A percentile compares a stretch with the other conserved stretches of the same genome.
Evolutionary conservation across 2,888 invertebrate genomes (phyloP).

Genomic region (Beris chalybata): DNA sequence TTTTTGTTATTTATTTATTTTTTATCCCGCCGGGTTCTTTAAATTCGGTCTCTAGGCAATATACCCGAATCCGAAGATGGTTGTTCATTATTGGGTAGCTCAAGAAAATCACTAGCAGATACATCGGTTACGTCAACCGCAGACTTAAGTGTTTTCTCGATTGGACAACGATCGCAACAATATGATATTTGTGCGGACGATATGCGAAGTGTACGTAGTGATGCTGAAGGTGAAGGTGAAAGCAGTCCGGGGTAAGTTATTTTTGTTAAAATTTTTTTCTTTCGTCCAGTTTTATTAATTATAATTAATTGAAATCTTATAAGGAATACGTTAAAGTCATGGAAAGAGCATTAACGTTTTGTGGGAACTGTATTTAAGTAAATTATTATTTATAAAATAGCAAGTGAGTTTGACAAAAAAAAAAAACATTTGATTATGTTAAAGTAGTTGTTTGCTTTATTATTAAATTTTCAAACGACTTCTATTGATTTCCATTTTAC

Average conservation of each 20-base stretch:
- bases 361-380: too few species aligned
- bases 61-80: conserved; percentile 61
- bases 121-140: conserved; percentile 84
- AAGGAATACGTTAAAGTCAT: too few species aligned
- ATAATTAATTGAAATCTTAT: too few species aligned
- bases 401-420: too few species aligned
- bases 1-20: conserved; percentile 1
- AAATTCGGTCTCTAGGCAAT: conserved; percentile 33
- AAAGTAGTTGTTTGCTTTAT: too few species aligned
- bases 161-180: conserved; percentile 53
- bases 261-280: not conserved
- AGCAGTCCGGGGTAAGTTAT: conserved; percentile 42
- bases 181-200: conserved; percentile 41
- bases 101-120: conserved; percentile 77
- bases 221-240: conserved; percentile 40
- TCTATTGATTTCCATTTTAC: too few species aligned
- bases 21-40: not conserved
- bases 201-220: conserved; percentile 39
- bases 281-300: not conserved
- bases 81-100: conserved; percentile 69
- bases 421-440: too few species aligned
- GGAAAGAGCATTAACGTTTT: too few species aligned
- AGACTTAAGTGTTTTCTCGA: conserved; percentile 77
- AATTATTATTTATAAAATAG: too few species aligned
- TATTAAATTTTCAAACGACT: too few species aligned